Evolutionary conservation across 2,113 vertebrate species (phyloP).

Genomic region (Corapipo altera): DNA sequence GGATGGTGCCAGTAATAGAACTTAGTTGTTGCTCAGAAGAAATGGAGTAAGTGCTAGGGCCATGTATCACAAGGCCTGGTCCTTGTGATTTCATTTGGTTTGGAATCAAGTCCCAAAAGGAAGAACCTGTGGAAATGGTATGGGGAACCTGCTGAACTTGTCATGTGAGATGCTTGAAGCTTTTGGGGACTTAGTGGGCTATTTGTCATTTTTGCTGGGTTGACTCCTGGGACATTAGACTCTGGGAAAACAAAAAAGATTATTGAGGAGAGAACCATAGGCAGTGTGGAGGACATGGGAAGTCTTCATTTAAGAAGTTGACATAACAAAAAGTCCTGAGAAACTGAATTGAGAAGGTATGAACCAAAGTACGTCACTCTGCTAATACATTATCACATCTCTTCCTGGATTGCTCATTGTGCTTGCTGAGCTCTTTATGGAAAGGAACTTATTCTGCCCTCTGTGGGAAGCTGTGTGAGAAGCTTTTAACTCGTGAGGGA

Average conservation of each 20-base stretch:
- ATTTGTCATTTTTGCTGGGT: constrained; percentile 6
- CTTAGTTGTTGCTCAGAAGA: neutral
- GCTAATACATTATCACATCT: neutral
- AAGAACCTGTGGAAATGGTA: neutral
- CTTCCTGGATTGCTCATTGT: neutral
- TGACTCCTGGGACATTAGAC: neutral
- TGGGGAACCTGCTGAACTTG: constrained; percentile 37
- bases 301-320: neutral
- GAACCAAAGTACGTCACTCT: neutral
- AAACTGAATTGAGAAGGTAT: neutral
- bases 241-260: neutral
- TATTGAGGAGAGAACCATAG: neutral
- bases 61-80: neutral
- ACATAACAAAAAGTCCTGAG: neutral
- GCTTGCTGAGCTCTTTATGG: neutral
- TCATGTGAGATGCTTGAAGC: neutral
- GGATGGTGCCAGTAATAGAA: neutral
- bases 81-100: neutral
- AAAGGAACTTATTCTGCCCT: neutral
- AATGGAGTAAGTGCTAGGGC: neutral
- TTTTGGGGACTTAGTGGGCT: constrained; percentile 8
- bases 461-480: neutral
- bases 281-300: neutral
- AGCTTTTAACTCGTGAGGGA: neutral
- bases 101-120: neutral